Evolutionary conservation across 2,797 vertebrate genomes (phyloP).

Genomic region (Takifugu ocellatus): DNA sequence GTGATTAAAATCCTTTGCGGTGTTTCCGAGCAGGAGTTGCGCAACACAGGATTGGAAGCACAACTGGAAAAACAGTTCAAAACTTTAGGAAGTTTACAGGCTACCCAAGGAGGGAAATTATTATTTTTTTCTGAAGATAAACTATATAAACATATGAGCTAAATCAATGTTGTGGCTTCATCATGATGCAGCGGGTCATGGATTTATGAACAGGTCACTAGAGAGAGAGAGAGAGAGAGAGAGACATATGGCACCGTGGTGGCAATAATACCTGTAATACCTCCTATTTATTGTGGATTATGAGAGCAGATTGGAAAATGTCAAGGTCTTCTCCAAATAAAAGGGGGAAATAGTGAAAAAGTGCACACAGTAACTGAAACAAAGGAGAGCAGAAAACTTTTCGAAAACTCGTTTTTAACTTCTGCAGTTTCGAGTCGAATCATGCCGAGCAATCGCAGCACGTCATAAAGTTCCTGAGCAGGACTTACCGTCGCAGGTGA

Average conservation of each 20-base stretch:
- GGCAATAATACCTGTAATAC: slow-evolving; percentile 46
- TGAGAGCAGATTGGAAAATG: slow-evolving; percentile 46
- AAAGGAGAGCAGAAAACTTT: too few relatives aligned
- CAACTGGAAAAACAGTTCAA: too few relatives aligned
- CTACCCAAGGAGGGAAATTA: too few relatives aligned
- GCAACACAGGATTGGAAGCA: slow-evolving; percentile 9
- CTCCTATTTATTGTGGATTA: slow-evolving; percentile 47
- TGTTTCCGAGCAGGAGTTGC: not conserved
- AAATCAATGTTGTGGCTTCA: not conserved
- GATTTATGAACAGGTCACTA: not conserved
- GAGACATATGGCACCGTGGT: slow-evolving; percentile 41
- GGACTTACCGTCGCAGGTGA: too few relatives aligned
- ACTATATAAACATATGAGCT: too few relatives aligned
- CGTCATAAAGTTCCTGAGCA: too few relatives aligned
- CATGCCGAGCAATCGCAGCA: too few relatives aligned
- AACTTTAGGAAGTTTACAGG: too few relatives aligned
- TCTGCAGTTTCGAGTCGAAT: too few relatives aligned
- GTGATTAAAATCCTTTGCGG: slow-evolving; percentile 9
- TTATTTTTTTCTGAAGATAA: too few relatives aligned
- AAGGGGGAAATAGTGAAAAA: slow-evolving; percentile 9
- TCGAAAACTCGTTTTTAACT: too few relatives aligned
- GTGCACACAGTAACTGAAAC: not conserved
- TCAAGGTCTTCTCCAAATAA: slow-evolving; percentile 46
- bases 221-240: slow-evolving; percentile 13
- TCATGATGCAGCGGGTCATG: too few relatives aligned